Evolutionary conservation across 2,888 invertebrate species (phyloP).

Genomic region (Philereme transversata): DNA sequence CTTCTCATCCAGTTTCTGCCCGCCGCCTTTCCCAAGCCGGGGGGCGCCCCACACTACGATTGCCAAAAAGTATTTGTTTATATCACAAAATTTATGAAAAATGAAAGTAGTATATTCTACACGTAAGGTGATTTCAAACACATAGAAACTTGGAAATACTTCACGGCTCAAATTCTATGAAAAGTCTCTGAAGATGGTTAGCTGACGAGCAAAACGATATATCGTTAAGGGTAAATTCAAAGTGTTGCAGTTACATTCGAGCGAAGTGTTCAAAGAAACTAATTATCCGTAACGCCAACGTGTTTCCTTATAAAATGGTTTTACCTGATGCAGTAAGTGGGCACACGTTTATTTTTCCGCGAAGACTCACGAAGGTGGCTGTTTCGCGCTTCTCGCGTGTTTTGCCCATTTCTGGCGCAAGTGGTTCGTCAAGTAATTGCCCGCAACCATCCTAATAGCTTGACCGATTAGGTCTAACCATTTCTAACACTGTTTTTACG

Average conservation of each 20-base stretch:
- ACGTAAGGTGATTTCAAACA: no score
- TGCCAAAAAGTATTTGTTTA: no score
- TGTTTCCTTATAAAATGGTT: constrained; percentile 38
- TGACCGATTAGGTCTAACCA: constrained; percentile 54
- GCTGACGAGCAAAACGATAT: no score
- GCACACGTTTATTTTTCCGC: constrained; percentile 53
- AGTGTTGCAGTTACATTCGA: constrained; percentile 16
- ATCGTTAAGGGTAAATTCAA: no score
- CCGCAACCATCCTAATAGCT: constrained; percentile 53
- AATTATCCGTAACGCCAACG: constrained; percentile 4
- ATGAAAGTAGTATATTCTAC: no score
- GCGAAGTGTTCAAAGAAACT: constrained; percentile 45
- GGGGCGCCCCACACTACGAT: no score
- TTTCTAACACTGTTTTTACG: constrained; percentile 22
- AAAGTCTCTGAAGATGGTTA: no score
- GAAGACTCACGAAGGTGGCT: constrained; percentile 50
- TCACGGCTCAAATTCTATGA: no score
- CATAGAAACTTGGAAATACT: no score
- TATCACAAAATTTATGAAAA: no score
- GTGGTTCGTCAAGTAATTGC: constrained; percentile 65
- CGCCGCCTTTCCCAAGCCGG: no score
- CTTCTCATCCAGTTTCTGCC: no score
- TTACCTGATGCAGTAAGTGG: constrained; percentile 43
- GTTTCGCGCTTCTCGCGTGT: constrained; percentile 47
- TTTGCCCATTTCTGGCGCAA: constrained; percentile 68